phyloP scores from a whole-genome alignment of 2,797 vertebrate genomes.

The Tragelaphus oryx region DNA sequence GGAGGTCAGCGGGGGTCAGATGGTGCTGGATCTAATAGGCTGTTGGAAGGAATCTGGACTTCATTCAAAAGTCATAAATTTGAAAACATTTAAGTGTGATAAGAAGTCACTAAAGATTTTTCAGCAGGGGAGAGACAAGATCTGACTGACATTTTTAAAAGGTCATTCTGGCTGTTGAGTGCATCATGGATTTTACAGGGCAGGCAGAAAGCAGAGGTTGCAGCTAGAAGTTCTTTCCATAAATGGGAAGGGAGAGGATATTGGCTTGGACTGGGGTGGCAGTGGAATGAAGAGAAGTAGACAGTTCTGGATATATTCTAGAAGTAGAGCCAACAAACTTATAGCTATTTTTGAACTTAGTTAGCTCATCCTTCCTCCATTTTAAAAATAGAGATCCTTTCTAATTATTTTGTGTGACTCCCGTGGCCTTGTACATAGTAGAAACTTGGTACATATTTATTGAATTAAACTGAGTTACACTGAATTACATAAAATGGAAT shows the following conservation, averaged over 20 bases:
- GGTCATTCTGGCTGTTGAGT: not conserved
- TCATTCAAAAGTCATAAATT: not conserved
- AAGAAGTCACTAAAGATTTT: not conserved
- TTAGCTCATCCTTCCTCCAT: not conserved
- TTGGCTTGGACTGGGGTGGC: not conserved
- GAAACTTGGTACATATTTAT: not conserved
- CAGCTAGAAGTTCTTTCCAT: too few relatives aligned
- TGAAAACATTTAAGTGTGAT: not conserved
- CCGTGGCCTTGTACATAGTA: not conserved
- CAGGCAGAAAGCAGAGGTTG: not conserved
- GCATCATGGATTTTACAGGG: not conserved
- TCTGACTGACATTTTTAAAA: conserved; percentile 7
- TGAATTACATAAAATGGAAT: not conserved
- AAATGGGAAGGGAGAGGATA: not conserved
- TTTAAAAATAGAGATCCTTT: not conserved
- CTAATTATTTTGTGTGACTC: not conserved
- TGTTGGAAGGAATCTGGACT: not conserved
- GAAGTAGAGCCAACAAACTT: not conserved
- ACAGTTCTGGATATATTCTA: not conserved
- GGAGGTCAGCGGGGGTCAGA: not conserved
- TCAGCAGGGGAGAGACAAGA: not conserved
- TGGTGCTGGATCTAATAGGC: not conserved
- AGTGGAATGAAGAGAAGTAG: not conserved
- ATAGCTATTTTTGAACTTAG: not conserved
- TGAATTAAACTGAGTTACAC: not conserved